Conservation (phyloP, 2,113 vertebrate species). For the Drymodes brunneopygia region DNA sequence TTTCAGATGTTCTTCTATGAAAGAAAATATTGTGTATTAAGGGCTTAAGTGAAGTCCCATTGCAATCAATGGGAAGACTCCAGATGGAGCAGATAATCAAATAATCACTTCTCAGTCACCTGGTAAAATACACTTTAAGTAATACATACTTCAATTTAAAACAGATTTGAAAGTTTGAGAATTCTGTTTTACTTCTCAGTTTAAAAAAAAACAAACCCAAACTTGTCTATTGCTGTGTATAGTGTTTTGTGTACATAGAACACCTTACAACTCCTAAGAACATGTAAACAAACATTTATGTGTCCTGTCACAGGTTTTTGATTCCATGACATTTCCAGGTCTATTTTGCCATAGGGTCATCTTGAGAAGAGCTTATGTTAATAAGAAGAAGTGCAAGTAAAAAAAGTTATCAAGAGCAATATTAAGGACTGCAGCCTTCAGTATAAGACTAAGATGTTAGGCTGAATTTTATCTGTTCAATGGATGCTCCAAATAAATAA, state of each 20-base stretch:
- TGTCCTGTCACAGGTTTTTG: accelerated
- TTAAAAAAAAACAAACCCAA: not conserved
- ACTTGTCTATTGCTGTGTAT: not conserved
- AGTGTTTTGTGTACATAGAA: not conserved
- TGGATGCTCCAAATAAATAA: not conserved
- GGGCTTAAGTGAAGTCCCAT: not conserved
- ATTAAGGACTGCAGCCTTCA: not conserved
- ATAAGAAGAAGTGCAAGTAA: not conserved
- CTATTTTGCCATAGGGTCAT: not conserved
- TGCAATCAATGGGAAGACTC: not conserved
- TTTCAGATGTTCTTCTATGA: not conserved
- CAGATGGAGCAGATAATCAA: not conserved
- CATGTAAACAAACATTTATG: not conserved
- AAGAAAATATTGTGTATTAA: not conserved
- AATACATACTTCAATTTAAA: not conserved
- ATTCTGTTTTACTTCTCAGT: not conserved
- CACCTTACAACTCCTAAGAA: not conserved
- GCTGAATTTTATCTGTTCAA: not conserved
- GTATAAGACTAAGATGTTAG: not conserved
- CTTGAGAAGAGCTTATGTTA: not conserved
- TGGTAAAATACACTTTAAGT: not conserved
- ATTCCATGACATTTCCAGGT: not conserved
- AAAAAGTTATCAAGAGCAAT: not conserved
- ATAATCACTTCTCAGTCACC: not conserved
- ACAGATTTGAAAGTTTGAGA: not conserved